Percentiles rank a stretch among this genome's conserved stretches.
phyloP scores from a whole-genome alignment of 2,888 invertebrate species.

The Dynastes hyllus region DNA sequence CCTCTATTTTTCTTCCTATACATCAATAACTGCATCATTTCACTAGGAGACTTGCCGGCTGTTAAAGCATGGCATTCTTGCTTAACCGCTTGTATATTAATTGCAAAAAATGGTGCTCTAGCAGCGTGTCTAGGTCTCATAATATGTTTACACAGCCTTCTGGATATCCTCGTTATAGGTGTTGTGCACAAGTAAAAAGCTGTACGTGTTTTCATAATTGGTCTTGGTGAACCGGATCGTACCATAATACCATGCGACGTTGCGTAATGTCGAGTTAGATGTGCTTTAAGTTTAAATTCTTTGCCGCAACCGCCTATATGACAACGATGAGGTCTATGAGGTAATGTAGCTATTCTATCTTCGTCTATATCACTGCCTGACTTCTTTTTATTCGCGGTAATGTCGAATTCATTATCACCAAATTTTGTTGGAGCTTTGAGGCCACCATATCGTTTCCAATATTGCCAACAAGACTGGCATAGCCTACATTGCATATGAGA shows the following conservation, averaged over 20 bases:
- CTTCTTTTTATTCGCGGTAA: constrained; percentile 71
- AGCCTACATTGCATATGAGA: constrained; percentile 93
- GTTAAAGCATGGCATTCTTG: constrained; percentile 86
- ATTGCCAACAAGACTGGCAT: constrained; percentile 95
- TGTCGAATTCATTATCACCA: constrained; percentile 71
- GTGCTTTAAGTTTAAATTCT: constrained; percentile 96
- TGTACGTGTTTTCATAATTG: constrained; percentile 97
- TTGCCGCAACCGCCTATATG: constrained; percentile 94
- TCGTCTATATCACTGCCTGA: constrained; percentile 72
- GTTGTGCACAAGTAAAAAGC: constrained; percentile 97
- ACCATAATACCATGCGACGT: constrained; percentile 90
- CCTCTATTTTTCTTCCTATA: constrained; percentile 77
- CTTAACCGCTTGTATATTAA: constrained; percentile 87
- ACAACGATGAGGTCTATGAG: constrained; percentile 90
- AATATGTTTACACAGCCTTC: constrained; percentile 88
- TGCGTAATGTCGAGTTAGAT: constrained; percentile 94
- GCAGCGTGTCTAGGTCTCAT: constrained; percentile 90
- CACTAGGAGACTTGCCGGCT: constrained; percentile 73
- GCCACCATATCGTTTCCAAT: constrained; percentile 99
- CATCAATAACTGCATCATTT: constrained; percentile 74
- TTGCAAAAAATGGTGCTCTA: constrained; percentile 87
- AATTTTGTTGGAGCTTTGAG: constrained; percentile 84
- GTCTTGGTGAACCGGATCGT: constrained; percentile 86
- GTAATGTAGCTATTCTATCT: constrained; percentile 72
- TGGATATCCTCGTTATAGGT: constrained; percentile 90